Base-by-base conservation (phyloP, 1,140 invertebrate genomes). In the Euglossa dilemma region DNA sequence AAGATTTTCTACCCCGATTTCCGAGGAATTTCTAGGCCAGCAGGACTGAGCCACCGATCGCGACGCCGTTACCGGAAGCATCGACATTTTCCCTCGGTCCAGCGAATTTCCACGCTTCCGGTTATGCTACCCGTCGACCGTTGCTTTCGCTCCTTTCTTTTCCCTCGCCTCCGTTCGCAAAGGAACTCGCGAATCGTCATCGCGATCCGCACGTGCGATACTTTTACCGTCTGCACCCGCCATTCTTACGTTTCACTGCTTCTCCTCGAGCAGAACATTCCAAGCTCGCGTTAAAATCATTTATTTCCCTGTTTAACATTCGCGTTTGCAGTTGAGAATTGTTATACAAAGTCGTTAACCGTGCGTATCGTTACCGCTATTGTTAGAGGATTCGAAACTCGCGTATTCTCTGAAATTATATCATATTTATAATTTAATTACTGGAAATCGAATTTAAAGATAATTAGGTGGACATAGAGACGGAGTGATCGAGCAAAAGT, bases 71-170 rank as follows among this genome's bases (percentile, higher is more conserved):
- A 77, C 63, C 14, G 45, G 61, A 43, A 77, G 57, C 70, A 63
- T 76, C 80, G 73, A 69, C 77, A 77, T 59, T 77, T 83, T 77
- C 70, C 47, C 25, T 52, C 43, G 36, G 20, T 12, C 71, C 11
- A 11, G 52, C n/a, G 20, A 81, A 82, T 76, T 75, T 67, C 61
- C n/a, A 57, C 56, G 47, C 50, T 47, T 36, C 28, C 52, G 54
- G 50, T 18, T 54, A 54, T n/a, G 23, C 2, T 3, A 23, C 54
- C 11, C 6, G 52, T 16, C 28, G 0, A 36, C 73, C n/a, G 25
- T 52, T 20, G 16, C 76, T 50, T 79, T 79, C 64, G 18, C 36
- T 25, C 16, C 61, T 67, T 20, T 66, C 8, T 67, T 56, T 36
- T 77, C 43, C 9, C 7, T 47, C 45, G 14, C 14, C 56, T 66